Percentiles rank a stretch among this genome's conserved stretches.
phyloP scores from a whole-genome alignment of 2,797 vertebrate species.

The Pangasius krempfi region DNA sequence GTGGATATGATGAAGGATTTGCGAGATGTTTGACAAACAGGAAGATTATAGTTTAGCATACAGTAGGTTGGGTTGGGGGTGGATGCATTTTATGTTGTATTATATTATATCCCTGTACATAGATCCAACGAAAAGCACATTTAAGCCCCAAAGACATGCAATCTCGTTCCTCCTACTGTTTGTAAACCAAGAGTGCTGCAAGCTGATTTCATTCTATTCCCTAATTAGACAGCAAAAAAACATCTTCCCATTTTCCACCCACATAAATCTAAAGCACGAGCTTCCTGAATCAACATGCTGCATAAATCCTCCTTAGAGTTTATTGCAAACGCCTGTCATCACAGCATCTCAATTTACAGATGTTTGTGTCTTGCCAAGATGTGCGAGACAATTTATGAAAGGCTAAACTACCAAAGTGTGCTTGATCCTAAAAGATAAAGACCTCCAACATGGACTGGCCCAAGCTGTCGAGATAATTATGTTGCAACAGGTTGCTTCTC shows the following conservation, averaged over 20 bases:
- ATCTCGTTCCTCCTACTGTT: slow-evolving; percentile 11
- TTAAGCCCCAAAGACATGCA: not conserved
- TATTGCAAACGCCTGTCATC: slow-evolving; percentile 16
- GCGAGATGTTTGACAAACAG: slow-evolving; percentile 54
- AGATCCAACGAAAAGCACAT: not conserved
- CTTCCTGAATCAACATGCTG: not conserved
- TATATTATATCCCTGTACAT: not conserved
- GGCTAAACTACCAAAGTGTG: not conserved
- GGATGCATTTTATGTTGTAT: not conserved
- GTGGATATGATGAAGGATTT: slow-evolving; percentile 62
- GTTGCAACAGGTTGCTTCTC: not conserved
- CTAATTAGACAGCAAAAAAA: slow-evolving; percentile 22
- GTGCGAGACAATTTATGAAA: slow-evolving; percentile 22
- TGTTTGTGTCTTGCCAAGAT: slow-evolving; percentile 7
- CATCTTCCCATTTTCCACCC: not conserved
- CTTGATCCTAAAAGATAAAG: slow-evolving; percentile 9
- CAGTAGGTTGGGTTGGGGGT: not conserved
- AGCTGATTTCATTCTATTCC: slow-evolving; percentile 13
- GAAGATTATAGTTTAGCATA: slow-evolving; percentile 6
- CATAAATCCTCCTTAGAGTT: slow-evolving; percentile 12
- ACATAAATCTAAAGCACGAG: not conserved
- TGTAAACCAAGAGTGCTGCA: not conserved
- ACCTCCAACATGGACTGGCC: slow-evolving; percentile 8
- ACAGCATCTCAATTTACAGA: not conserved
- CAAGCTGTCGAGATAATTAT: slow-evolving; percentile 27